Percentiles rank a stretch among this genome's conserved stretches.
These are phyloP conservation scores for Brachymystax lenok DNA, from an alignment of 2,797 vertebrate genomes.

Conservation along the genomic window DNA sequence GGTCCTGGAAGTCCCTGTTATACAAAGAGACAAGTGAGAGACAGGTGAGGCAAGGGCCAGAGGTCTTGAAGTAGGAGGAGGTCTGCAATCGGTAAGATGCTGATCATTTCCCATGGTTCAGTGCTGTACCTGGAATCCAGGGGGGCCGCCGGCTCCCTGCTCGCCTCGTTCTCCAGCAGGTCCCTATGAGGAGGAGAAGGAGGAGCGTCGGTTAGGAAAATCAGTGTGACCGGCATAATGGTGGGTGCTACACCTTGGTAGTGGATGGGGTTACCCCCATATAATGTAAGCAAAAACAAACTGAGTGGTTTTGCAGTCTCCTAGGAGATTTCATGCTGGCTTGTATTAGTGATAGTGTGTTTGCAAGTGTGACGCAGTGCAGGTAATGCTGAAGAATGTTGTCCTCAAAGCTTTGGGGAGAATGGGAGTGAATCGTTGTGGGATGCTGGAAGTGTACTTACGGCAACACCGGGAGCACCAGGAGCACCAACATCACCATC, in stretches of 20 bases:
- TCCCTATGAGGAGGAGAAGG: conserved; percentile 68
- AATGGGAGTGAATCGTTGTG: neutral
- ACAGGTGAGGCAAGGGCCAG: conserved; percentile 5
- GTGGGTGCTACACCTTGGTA: neutral
- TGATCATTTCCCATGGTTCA: neutral
- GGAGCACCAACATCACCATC: conserved; percentile 87
- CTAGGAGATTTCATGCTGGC: too few relatives aligned
- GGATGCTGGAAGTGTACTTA: conserved; percentile 66
- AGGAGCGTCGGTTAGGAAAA: neutral
- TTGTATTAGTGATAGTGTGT: neutral
- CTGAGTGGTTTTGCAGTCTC: too few relatives aligned
- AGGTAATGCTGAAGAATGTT: neutral
- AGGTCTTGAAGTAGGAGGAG: neutral
- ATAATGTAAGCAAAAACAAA: neutral
- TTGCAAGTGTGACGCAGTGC: too few relatives aligned
- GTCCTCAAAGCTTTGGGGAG: neutral
- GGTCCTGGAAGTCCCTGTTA: conserved; percentile 86
- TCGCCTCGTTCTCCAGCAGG: conserved; percentile 88
- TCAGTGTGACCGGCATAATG: neutral
- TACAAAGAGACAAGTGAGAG: conserved; percentile 23
- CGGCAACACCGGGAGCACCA: conserved; percentile 81
- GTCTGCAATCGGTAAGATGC: neutral
- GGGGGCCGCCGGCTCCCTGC: conserved; percentile 81
- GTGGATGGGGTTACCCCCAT: neutral
- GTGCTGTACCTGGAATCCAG: conserved; percentile 84